These are phyloP conservation scores for Ridgeia piscesae DNA, from an alignment of 1,140 invertebrate species.

Conservation along the genomic window DNA sequence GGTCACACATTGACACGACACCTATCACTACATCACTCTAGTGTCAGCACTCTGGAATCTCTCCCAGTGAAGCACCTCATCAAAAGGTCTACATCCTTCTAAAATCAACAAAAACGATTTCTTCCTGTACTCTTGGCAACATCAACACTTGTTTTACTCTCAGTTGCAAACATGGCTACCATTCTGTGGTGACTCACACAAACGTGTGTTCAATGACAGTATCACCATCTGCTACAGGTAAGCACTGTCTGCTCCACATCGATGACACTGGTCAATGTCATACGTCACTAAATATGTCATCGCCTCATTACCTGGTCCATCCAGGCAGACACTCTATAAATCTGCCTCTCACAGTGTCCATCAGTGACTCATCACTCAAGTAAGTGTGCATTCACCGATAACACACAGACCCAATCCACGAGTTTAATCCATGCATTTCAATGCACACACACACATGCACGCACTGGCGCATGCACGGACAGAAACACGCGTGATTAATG, in stretches of 20 bases:
- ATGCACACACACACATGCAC: background rate
- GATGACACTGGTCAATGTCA: background rate
- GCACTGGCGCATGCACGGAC: background rate
- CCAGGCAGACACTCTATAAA: background rate
- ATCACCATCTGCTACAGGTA: background rate
- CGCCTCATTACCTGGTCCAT: background rate
- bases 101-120: no score
- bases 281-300: background rate
- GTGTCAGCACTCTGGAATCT: no score
- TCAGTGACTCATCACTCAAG: background rate
- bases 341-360: background rate
- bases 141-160: no score
- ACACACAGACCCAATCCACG: background rate
- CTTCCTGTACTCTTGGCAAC: no score
- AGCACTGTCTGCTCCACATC: background rate
- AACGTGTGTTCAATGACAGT: background rate
- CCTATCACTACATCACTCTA: no score
- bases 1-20: no score
- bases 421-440: constrained; percentile 6
- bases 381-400: background rate
- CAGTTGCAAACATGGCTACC: no score
- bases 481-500: background rate
- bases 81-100: no score
- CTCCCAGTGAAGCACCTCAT: no score
- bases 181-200: background rate